Percentiles rank a stretch among this genome's conserved stretches.
Conservation (phyloP, 2,797 vertebrate species). For the Sarcoramphus papa region DNA sequence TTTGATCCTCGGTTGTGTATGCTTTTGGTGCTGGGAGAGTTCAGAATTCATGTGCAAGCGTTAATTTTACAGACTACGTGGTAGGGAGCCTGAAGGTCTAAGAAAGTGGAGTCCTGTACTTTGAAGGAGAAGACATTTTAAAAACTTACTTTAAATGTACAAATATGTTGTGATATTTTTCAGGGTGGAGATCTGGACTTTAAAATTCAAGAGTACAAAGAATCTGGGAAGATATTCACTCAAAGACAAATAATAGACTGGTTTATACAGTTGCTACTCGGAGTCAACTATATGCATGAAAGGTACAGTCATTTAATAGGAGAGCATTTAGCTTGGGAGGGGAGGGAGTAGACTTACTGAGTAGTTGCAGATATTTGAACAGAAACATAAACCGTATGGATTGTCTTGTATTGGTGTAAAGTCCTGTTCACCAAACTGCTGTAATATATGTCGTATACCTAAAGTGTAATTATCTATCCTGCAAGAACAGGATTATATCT, state of each 20-base stretch:
- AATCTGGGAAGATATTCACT: slow-evolving; percentile 69
- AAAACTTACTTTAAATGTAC: background rate
- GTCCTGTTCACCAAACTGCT: background rate
- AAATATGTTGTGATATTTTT: slow-evolving; percentile 49
- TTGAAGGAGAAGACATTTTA: background rate
- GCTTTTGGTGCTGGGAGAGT: background rate
- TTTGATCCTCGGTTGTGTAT: background rate
- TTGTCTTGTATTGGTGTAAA: background rate
- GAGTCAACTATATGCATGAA: slow-evolving; percentile 85
- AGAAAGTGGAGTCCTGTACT: background rate
- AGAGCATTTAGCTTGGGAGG: background rate
- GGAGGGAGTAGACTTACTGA: background rate
- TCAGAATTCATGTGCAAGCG: background rate
- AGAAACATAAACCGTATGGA: background rate
- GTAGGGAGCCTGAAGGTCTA: background rate
- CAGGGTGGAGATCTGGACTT: slow-evolving; percentile 84
- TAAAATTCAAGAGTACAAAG: slow-evolving; percentile 79
- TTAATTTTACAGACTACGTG: background rate
- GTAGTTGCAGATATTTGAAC: background rate
- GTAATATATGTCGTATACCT: background rate
- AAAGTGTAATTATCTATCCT: background rate
- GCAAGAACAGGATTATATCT: background rate
- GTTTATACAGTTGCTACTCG: slow-evolving; percentile 83
- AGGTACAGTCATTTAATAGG: slow-evolving; percentile 71
- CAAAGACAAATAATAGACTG: slow-evolving; percentile 81